phyloP scores from a whole-genome alignment of 2,888 invertebrate genomes.

The Drepanosiphum platanoidis region DNA sequence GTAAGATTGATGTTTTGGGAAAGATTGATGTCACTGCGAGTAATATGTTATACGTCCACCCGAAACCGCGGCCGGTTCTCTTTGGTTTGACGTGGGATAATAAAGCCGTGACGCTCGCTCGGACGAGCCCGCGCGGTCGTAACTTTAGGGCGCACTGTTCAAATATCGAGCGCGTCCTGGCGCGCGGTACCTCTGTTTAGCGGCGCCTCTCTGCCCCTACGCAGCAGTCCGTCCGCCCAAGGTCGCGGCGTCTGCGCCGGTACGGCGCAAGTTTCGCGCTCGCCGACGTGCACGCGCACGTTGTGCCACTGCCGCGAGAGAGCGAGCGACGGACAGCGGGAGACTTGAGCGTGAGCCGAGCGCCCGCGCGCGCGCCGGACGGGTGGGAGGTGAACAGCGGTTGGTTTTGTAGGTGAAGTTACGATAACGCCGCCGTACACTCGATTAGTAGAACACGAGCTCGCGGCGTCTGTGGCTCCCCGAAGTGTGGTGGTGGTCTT shows the following conservation, averaged over 20 bases:
- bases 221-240: conserved; percentile 35
- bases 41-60: neutral
- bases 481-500: neutral
- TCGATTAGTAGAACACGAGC: conserved; percentile 59
- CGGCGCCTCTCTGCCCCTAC: neutral
- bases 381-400: neutral
- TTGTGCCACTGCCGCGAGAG: neutral
- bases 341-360: conserved; percentile 6
- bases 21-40: neutral
- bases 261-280: conserved; percentile 43
- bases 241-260: conserved; percentile 61
- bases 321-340: neutral
- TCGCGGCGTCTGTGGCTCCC: conserved; percentile 18
- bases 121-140: neutral
- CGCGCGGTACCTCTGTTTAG: conserved; percentile 1
- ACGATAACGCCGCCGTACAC: conserved; percentile 35
- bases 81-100: neutral
- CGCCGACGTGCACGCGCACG: conserved; percentile 16
- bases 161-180: conserved; percentile 54
- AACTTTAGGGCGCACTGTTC: conserved; percentile 48
- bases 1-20: conserved; percentile 7
- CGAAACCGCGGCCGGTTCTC: neutral
- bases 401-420: conserved; percentile 34
- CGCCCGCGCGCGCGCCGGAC: neutral
- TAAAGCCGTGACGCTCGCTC: neutral